Evolutionary conservation across 2,113 vertebrate genomes (phyloP).

Genomic region (Ophthalmolycus amberensis): DNA sequence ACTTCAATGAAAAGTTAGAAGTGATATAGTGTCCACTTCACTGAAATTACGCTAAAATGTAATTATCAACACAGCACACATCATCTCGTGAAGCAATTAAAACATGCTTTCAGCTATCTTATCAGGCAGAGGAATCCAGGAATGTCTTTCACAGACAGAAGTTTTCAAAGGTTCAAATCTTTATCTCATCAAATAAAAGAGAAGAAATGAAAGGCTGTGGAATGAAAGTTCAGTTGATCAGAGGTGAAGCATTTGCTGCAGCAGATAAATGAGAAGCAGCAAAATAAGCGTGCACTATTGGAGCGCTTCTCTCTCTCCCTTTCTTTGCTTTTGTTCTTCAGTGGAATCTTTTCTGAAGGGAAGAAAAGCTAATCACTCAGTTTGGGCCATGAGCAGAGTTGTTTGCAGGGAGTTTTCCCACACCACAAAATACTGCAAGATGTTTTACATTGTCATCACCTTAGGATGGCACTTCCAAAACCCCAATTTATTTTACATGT

Average conservation of each 20-base stretch:
- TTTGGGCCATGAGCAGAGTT: conserved; percentile 60
- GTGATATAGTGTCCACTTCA: conserved; percentile 38
- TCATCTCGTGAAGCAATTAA: conserved; percentile 45
- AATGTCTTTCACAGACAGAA: conserved; percentile 18
- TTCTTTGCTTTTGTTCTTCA: conserved; percentile 56
- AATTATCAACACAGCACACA: conserved; percentile 37
- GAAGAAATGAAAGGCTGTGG: conserved; percentile 23
- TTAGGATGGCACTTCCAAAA: conserved; percentile 64
- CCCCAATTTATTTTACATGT: conserved; percentile 64
- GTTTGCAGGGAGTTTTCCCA: conserved; percentile 73
- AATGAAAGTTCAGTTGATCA: conserved; percentile 37
- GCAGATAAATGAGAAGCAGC: conserved; percentile 49
- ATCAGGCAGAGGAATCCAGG: conserved; percentile 5
- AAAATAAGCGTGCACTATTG: conserved; percentile 30
- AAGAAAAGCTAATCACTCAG: conserved; percentile 47
- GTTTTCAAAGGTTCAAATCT: conserved; percentile 27
- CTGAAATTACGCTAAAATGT: conserved; percentile 11
- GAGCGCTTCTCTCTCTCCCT: conserved; percentile 7
- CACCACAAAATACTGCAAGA: conserved; percentile 82
- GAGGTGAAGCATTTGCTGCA: conserved; percentile 47
- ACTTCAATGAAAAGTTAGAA: conserved; percentile 41
- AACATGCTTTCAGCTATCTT: conserved; percentile 23
- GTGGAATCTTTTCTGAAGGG: conserved; percentile 44
- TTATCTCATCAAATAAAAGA: conserved; percentile 27
- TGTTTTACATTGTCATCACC: conserved; percentile 79